Evolutionary conservation across 2,797 vertebrate genomes (phyloP).

Genomic region (Pagetopsis macropterus): DNA sequence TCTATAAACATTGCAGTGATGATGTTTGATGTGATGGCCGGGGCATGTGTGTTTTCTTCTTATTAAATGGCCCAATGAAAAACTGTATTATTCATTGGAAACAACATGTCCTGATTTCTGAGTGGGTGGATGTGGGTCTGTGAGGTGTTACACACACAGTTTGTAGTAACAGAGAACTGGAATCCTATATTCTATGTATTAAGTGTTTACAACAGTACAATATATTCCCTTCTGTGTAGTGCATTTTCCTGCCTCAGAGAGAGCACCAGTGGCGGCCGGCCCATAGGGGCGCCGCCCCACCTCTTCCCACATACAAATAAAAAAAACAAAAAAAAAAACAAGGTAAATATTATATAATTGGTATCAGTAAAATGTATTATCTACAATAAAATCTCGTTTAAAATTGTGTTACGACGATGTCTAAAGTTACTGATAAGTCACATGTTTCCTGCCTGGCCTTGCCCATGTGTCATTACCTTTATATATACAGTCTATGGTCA

Average conservation of each 20-base stretch:
- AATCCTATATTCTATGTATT: slow-evolving; percentile 30
- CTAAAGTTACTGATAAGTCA: too few species aligned
- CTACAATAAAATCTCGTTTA: too few species aligned
- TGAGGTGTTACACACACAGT: slow-evolving; percentile 10
- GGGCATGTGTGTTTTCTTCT: slow-evolving; percentile 8
- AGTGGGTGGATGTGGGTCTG: slow-evolving; percentile 16
- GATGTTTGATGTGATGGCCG: slow-evolving; percentile 11
- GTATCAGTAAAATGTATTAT: too few species aligned
- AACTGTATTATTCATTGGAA: slow-evolving; percentile 4
- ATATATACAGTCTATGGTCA: too few species aligned
- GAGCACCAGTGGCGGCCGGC: not conserved
- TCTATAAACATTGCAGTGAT: slow-evolving; percentile 21
- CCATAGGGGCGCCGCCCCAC: too few species aligned
- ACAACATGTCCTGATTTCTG: slow-evolving; percentile 22
- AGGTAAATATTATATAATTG: too few species aligned
- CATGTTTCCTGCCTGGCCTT: too few species aligned
- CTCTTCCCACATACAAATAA: too few species aligned
- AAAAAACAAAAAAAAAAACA: too few species aligned
- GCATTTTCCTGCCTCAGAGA: slow-evolving; percentile 22
- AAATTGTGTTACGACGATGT: too few species aligned
- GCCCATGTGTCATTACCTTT: too few species aligned
- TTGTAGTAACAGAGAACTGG: not conserved
- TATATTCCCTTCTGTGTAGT: slow-evolving; percentile 1
- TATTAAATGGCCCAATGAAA: slow-evolving; percentile 23
- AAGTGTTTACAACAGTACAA: slow-evolving; percentile 40